Conservation (phyloP, 2,888 invertebrate species). For the Tetranychus piercei region DNA sequence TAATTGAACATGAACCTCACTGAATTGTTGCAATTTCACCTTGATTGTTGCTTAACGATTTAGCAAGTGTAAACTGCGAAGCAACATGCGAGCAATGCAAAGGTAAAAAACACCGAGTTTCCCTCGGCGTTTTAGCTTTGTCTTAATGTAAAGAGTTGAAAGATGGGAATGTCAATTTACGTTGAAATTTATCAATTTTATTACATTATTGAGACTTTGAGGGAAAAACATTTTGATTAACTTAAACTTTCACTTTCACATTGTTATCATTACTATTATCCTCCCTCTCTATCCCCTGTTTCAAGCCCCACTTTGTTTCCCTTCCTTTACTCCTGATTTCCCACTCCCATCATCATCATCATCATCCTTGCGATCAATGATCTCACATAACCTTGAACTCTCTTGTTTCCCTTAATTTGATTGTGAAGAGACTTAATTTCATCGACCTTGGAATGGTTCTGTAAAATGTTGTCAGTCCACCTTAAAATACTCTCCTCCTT, state of each 20-base stretch:
- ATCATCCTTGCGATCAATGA: conserved; percentile 1
- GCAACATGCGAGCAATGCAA: no score
- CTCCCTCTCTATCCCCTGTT: background rate
- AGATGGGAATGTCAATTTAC: no score
- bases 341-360: conserved; percentile 5
- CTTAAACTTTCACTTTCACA: conserved; percentile 13
- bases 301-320: background rate
- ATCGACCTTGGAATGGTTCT: background rate
- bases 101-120: no score
- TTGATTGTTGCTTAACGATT: no score
- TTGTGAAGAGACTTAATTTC: background rate
- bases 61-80: no score
- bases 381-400: background rate
- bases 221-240: no score
- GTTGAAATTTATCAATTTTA: no score
- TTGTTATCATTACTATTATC: background rate
- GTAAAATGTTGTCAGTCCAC: background rate
- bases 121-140: no score
- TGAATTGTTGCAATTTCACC: no score
- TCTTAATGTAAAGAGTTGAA: no score
- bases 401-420: background rate
- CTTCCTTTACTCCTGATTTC: background rate
- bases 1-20: no score
- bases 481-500: background rate
- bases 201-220: no score